Percentiles rank a stretch among this genome's conserved stretches.
Evolutionary conservation across 2,797 vertebrate species (phyloP).

Genomic region (Myotis pilosus): DNA sequence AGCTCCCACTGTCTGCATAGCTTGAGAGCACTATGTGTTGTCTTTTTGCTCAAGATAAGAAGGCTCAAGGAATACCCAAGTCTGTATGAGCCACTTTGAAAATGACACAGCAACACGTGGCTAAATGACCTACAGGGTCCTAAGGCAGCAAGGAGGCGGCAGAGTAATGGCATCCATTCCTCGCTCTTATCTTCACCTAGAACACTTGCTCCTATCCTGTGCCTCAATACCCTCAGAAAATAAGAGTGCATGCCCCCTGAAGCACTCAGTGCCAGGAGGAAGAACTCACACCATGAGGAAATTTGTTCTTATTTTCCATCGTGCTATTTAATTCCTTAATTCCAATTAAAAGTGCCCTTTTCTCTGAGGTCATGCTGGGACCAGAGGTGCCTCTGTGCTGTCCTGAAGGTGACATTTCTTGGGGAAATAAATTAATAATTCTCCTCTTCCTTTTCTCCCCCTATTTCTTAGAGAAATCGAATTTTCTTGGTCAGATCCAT

Average conservation of each 20-base stretch:
- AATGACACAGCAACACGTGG: not conserved
- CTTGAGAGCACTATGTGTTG: not conserved
- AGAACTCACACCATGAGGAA: not conserved
- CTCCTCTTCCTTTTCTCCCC: not conserved
- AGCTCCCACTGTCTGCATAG: not conserved
- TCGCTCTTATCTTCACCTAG: not conserved
- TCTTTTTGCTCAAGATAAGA: constrained; percentile 36
- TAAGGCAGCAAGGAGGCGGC: not conserved
- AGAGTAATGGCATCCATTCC: not conserved
- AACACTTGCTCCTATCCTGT: not conserved
- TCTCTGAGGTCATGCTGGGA: not conserved
- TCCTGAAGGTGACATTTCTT: not conserved
- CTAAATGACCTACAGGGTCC: not conserved
- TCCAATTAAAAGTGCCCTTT: not conserved
- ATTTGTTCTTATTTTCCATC: not conserved
- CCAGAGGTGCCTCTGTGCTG: not conserved
- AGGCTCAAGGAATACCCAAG: not conserved
- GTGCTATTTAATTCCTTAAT: constrained; percentile 8
- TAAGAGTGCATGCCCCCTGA: not conserved
- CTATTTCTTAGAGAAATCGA: not conserved
- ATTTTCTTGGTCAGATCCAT: not conserved
- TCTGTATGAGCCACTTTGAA: not conserved
- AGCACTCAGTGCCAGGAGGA: not conserved
- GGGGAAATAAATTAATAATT: not conserved
- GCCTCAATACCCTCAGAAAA: not conserved